Evolutionary conservation across 2,888 invertebrate species (phyloP), one percentile per base, ranked within the genome.

Genomic region (Gymnosoma rotundatum): DNA sequence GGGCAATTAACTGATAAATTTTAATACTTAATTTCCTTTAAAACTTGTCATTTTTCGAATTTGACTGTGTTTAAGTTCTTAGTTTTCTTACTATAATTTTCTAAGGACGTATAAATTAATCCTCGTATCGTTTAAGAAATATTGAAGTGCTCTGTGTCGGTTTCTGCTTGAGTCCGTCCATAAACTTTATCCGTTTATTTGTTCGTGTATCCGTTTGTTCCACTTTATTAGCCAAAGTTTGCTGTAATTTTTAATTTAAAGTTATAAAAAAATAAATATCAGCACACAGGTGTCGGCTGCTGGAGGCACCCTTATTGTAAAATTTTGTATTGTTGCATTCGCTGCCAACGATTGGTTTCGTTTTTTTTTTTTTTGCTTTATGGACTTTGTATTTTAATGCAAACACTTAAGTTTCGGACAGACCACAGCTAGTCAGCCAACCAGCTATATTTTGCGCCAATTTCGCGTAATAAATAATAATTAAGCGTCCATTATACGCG

Each of bases 391-490:
- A 66, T 54, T 56, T 67, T 56, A 21, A 21, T 50, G 50, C 25
- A 42, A 45, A 60, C 38, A 74, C 63, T 69, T 58, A 32, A 50
- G 63, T 58, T 75, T 64, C 20, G 48, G 14, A 21, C 56, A 50
- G 60, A 66, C 45, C 63, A 70, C 54, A 42, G 60, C 14, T 48
- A 63, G 21, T 25, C 38, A 56, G 38, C 12, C 45, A 80, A 42
- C 4, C 61, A 69, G 21, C 7, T 16, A 38, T 36, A 32, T 50
- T 86, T 87, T 85, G 75, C 81, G 81, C 80, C 84, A 86, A 82
- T 86, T 85, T 83, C 72, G 85, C 56, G 88, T 87, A 86, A 89
- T 89, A 89, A 89, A 89, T 89, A 88, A 88, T 89, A 89, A 89
- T 89, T 89, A 88, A 88, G 88, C 86, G 87, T 82, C 87, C 86